Evolutionary conservation across 2,888 invertebrate genomes (phyloP), one percentile per base, ranked within the genome.

Genomic region (Prosapia bicincta): DNA sequence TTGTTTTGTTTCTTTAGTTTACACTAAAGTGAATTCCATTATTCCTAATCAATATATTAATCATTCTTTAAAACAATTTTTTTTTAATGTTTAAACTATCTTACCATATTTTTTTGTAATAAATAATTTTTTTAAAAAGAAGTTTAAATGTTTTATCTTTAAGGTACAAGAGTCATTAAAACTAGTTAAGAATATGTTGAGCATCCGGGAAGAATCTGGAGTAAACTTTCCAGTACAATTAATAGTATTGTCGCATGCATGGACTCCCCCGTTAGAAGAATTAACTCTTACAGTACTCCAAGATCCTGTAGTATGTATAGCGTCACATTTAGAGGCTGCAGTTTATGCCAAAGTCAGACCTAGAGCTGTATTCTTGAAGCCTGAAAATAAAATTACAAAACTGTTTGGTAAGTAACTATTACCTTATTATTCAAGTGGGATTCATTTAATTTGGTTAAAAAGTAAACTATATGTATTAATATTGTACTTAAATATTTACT

Each of bases 241-340:
- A 3, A 54, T 54, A 54, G 20, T 54, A 3, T 54, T 54, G 7
- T 54, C 54, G 2, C 3, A 54, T 72, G 85, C 88, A 69, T 95
- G 94, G 93, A 90, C 89, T 32, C 82, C 85, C 20, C 83, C 86
- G 13, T 84, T 94, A 81, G 86, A 88, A 69, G 84, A 86, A 0
- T 85, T 93, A 26, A 86, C 88, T 0, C 86, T 85, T 65, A 86
- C 85, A 67, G 87, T 83, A 43, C 83, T 90, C 20, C 85, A 87
- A 0, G 87, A 89, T 81, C 90, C 93, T 0, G 85, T 91, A 0
- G 84, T 94, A 3, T 90, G 91, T 75, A 91, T 95, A 74, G 89
- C 90, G 0, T 91, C 92, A 25, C 90, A 90, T 80, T 87, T 93
- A 79, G 94, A 95, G 85, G 93, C 93, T 69, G 89, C 92, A 0